Percentiles rank a stretch among this genome's conserved stretches.
Evolutionary conservation across 2,113 vertebrate genomes (phyloP).

Genomic region (Dendropsophus ebraccatus): DNA sequence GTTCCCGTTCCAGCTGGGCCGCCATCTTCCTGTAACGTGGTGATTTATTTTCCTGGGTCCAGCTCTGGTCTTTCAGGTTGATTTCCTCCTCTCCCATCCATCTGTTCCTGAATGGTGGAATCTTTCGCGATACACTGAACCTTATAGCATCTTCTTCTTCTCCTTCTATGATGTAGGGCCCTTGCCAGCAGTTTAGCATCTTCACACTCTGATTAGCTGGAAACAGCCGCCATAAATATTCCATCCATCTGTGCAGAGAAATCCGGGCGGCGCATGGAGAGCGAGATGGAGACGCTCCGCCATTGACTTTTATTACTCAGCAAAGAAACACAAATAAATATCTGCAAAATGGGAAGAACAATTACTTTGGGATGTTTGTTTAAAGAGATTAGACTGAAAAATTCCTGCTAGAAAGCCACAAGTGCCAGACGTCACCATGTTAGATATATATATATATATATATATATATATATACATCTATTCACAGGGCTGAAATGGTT

Average conservation of each 20-base stretch:
- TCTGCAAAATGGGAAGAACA: constrained; percentile 53
- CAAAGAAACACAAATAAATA: constrained; percentile 50
- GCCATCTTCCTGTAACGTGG: background rate
- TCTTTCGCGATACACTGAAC: constrained; percentile 24
- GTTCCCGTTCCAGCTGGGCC: background rate
- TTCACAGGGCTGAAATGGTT: background rate
- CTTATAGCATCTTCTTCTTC: constrained; percentile 6
- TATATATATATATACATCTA: background rate
- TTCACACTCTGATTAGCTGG: constrained; percentile 51
- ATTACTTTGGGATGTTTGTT: constrained; percentile 50
- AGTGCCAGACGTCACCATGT: no score
- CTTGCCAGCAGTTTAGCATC: constrained; percentile 27
- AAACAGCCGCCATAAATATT: constrained; percentile 49
- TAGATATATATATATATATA: no score
- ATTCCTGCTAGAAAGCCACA: background rate
- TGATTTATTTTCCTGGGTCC: constrained; percentile 24
- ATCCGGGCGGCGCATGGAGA: constrained; percentile 8
- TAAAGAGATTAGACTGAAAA: constrained; percentile 45
- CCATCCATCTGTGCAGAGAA: constrained; percentile 49
- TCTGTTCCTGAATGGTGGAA: constrained; percentile 8
- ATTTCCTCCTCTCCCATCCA: constrained; percentile 24
- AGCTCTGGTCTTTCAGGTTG: constrained; percentile 2
- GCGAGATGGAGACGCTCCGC: constrained; percentile 40
- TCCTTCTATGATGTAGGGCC: constrained; percentile 50
- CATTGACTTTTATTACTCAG: constrained; percentile 39